phyloP scores from a whole-genome alignment of 2,797 vertebrate genomes.

The Okamejei kenojei region DNA sequence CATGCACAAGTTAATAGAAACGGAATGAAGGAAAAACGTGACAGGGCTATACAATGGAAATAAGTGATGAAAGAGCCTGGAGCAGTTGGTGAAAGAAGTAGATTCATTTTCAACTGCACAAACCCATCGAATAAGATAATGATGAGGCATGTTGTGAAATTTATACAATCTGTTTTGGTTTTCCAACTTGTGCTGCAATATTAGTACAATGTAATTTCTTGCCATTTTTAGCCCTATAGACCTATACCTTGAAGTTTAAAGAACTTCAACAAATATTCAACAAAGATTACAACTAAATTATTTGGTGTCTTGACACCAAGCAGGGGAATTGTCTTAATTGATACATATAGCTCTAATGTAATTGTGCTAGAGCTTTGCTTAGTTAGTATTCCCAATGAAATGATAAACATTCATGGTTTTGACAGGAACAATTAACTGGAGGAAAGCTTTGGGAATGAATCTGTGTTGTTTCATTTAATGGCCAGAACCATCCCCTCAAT shows the following conservation, averaged over 20 bases:
- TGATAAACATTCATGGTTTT: not conserved
- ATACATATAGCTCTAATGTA: not conserved
- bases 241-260: not conserved
- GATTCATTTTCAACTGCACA: slow-evolving; percentile 6
- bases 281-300: not conserved
- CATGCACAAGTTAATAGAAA: not conserved
- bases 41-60: not conserved
- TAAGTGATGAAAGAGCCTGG: not conserved
- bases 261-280: not conserved
- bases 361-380: not conserved
- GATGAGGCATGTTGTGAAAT: not conserved
- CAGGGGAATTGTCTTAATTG: not conserved
- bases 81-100: not conserved
- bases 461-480: not conserved
- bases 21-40: not conserved
- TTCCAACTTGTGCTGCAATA: not conserved
- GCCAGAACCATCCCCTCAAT: not conserved
- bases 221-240: not conserved
- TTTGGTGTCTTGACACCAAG: not conserved
- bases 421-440: not conserved
- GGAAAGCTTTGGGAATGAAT: not conserved
- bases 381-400: slow-evolving; percentile 16
- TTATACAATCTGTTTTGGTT: not conserved
- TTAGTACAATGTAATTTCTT: not conserved
- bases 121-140: not conserved